Base-by-base conservation (phyloP, 2,888 invertebrate genomes). In the Eupithecia pulchellata region DNA sequence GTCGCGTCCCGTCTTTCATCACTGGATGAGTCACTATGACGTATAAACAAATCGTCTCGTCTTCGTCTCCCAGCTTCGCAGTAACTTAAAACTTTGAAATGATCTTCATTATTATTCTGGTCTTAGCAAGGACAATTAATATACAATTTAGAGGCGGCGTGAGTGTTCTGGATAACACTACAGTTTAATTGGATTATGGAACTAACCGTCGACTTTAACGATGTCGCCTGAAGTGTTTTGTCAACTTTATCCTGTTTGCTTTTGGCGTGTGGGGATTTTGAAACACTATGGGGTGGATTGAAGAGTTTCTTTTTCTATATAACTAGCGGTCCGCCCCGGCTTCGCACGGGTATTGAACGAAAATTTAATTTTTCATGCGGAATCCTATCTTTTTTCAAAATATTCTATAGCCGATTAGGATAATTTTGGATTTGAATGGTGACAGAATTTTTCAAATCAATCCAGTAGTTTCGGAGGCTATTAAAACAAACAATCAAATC, bases 161-260 rank as follows among this genome's bases (percentile, higher is more conserved):
- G 69, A 71, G 66, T 52, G 64, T 63, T 64, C 42, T 57, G 55
- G 20, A 71, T 32, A 58, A 73, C 66, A 62, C 63, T 69, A 68
- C 67, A 62, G 52, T 70, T 68, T 73, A 71, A 76, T 76, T 72
- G 71, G 72, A 72, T 74, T 74, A 67, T 64, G 64, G 64, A 64
- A 66, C 64, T 66, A 65, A 68, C 66, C 64, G 73, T 67, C 42
- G 42, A 61, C 61, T 64, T 66, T 66, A 68, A 68, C 64, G 63
- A 66, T 60, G 57, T 66, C 20, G 20, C 25, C 42, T 52, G 36
- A 34, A 57, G 65, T 57, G n/a, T 39, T 58, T 36, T 66, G n/a
- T 66, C 61, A 34, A 61, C 39, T 32, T 20, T 14, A 25, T 47
- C 13, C 11, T 34, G 17, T 57, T 65, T 65, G 27, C 25, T 4